phyloP scores from a whole-genome alignment of 2,888 invertebrate species.

The Nomada fabriciana region DNA sequence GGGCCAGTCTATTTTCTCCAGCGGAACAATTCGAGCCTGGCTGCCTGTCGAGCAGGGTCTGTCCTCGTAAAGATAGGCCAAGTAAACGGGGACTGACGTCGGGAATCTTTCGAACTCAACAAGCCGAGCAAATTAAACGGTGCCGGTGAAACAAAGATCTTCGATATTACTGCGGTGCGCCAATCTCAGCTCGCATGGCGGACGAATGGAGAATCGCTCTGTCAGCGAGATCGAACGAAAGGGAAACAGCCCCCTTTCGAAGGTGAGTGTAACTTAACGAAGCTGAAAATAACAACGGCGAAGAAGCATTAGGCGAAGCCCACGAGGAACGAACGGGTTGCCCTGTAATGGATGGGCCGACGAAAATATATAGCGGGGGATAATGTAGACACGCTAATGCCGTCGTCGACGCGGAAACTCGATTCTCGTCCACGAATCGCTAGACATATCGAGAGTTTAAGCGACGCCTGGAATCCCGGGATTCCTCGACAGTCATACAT shows the following conservation, averaged over 20 bases:
- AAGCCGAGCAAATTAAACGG: constrained; percentile 36
- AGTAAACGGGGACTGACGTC: constrained; percentile 51
- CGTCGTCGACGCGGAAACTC: constrained; percentile 61
- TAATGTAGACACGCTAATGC: constrained; percentile 56
- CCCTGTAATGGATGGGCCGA: constrained; percentile 58
- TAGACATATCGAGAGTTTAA: constrained; percentile 61
- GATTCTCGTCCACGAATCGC: constrained; percentile 45
- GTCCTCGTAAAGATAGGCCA: constrained; percentile 22
- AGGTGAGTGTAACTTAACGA: constrained; percentile 18
- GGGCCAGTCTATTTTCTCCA: constrained; percentile 1
- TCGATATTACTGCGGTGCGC: constrained; percentile 9
- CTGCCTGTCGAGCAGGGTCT: constrained; percentile 15
- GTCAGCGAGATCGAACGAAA: constrained; percentile 13
- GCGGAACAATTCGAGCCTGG: background rate
- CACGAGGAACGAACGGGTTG: constrained; percentile 6
- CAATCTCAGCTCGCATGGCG: background rate
- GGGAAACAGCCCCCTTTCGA: constrained; percentile 16
- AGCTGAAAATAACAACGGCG: constrained; percentile 54
- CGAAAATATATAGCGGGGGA: constrained; percentile 60
- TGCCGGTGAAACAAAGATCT: constrained; percentile 41
- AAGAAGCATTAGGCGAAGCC: constrained; percentile 28
- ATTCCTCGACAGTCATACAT: constrained; percentile 61
- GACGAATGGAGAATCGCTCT: background rate
- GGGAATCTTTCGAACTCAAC: constrained; percentile 45
- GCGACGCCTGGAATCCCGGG: constrained; percentile 57